Evolutionary conservation across 2,797 vertebrate species (phyloP).

Genomic region (Lagorchestes hirsutus): DNA sequence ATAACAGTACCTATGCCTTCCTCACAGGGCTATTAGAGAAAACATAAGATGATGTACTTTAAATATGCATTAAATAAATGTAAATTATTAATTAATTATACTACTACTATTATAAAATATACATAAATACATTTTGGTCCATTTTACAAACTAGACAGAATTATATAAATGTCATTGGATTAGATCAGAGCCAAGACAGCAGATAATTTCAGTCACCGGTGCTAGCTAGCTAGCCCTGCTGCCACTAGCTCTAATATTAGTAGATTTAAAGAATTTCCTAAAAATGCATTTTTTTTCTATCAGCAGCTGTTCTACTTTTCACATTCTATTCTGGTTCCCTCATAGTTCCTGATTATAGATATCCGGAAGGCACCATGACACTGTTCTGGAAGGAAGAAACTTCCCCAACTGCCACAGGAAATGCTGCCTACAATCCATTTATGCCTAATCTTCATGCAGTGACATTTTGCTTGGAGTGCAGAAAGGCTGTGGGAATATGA

Average conservation of each 20-base stretch:
- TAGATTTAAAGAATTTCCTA: not conserved
- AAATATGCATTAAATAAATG: not conserved
- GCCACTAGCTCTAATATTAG: not conserved
- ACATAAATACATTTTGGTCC: not conserved
- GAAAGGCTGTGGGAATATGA: not conserved
- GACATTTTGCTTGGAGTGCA: conserved; percentile 1
- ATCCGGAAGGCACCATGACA: not conserved
- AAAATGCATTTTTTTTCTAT: not conserved
- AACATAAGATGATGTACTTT: not conserved
- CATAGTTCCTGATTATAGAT: not conserved
- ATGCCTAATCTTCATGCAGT: not conserved
- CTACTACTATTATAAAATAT: not conserved
- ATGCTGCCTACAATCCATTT: not conserved
- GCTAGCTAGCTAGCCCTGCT: not conserved
- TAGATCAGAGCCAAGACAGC: conserved; percentile 43
- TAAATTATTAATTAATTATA: not conserved
- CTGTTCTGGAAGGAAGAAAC: not conserved
- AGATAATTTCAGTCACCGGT: not conserved
- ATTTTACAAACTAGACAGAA: not conserved
- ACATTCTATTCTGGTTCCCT: not conserved
- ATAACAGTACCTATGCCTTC: not conserved
- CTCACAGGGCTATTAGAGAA: not conserved
- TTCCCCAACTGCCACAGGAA: not conserved
- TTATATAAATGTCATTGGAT: conserved; percentile 26
- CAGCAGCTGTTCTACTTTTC: not conserved